These are phyloP conservation scores for Ophion ventricosus DNA, from an alignment of 2,888 invertebrate genomes.

Conservation along the genomic window DNA sequence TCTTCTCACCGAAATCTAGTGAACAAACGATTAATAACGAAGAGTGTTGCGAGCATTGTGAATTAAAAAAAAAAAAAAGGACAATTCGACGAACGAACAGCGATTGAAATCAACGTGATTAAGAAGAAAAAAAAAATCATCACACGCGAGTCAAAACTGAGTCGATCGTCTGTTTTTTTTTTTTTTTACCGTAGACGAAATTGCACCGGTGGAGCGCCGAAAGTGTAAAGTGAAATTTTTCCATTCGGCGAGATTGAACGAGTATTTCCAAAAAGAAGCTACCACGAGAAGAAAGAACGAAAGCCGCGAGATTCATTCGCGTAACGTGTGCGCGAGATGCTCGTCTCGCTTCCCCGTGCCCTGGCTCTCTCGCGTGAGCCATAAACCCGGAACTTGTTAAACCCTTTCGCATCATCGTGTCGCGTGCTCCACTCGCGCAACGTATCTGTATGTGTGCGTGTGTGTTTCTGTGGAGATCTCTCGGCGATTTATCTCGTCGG, in stretches of 20 bases:
- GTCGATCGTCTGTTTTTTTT: too few species aligned
- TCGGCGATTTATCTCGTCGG: slow-evolving; percentile 26
- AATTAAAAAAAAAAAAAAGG: too few species aligned
- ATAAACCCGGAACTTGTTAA: slow-evolving; percentile 46
- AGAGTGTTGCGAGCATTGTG: too few species aligned
- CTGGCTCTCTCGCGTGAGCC: slow-evolving; percentile 33
- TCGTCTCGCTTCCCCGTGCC: slow-evolving; percentile 15
- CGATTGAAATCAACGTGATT: too few species aligned
- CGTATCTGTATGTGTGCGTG: too few species aligned
- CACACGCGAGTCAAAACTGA: too few species aligned
- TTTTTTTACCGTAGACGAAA: too few species aligned
- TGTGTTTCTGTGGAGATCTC: slow-evolving; percentile 10
- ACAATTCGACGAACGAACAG: too few species aligned
- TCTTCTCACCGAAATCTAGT: too few species aligned
- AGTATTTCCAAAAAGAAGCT: background rate
- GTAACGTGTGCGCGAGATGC: slow-evolving; percentile 20
- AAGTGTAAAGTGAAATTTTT: slow-evolving; percentile 12
- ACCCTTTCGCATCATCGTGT: slow-evolving; percentile 31
- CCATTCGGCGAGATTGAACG: background rate
- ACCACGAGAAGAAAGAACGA: background rate
- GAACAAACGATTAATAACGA: too few species aligned
- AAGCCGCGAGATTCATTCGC: background rate
- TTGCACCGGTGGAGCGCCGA: background rate
- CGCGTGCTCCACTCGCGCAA: slow-evolving; percentile 27
- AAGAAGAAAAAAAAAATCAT: too few species aligned